phyloP scores from a whole-genome alignment of 2,888 invertebrate genomes.

The Yponomeuta plumbellus region DNA sequence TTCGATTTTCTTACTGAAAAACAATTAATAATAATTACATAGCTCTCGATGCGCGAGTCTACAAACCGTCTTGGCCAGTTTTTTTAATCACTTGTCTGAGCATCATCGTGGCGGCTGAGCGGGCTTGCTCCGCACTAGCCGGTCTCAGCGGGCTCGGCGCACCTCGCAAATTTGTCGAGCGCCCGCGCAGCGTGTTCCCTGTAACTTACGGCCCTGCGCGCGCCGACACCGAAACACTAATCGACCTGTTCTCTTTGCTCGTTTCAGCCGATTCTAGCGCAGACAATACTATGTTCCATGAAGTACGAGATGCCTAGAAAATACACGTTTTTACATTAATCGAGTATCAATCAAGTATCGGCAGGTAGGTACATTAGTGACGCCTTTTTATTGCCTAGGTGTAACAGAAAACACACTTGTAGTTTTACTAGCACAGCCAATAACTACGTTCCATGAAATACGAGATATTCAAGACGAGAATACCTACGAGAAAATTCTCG shows the following conservation, averaged over 20 bases:
- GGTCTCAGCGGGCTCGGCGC: slow-evolving; percentile 23
- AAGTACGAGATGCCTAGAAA: neutral
- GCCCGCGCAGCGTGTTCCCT: slow-evolving; percentile 26
- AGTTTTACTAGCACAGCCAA: neutral
- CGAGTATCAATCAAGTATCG: no score
- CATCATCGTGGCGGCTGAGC: slow-evolving; percentile 18
- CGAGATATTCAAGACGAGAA: no score
- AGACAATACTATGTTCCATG: neutral
- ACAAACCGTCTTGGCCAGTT: no score
- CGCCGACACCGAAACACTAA: slow-evolving; percentile 27
- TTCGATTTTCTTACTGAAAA: no score
- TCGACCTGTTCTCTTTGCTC: slow-evolving; percentile 23
- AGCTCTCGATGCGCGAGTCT: no score
- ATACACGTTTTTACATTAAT: neutral
- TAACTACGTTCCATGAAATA: neutral
- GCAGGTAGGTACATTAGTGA: slow-evolving; percentile 9
- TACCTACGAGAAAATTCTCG: neutral
- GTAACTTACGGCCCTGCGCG: slow-evolving; percentile 28
- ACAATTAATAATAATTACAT: no score
- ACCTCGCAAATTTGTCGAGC: slow-evolving; percentile 39
- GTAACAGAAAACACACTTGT: slow-evolving; percentile 1
- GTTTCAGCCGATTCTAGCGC: slow-evolving; percentile 3
- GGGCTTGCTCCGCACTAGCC: slow-evolving; percentile 31
- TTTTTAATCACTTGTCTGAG: neutral
- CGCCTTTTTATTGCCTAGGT: slow-evolving; percentile 1